Conservation (phyloP, 2,113 vertebrate species). For the Machaerirhynchus nigripectus region DNA sequence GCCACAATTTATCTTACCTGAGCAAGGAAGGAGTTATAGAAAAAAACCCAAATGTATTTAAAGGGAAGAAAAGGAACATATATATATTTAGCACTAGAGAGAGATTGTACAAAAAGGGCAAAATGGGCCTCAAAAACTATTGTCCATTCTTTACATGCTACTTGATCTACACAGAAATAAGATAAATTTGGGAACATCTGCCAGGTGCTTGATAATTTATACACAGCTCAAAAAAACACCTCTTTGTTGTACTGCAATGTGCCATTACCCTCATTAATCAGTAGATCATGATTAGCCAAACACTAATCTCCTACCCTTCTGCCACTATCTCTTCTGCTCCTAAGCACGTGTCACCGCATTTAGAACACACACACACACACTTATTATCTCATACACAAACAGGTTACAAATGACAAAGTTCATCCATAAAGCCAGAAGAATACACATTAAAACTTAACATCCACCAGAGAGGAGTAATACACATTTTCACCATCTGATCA, state of each 20-base stretch:
- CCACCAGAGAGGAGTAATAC: background rate
- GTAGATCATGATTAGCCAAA: background rate
- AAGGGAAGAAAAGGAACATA: background rate
- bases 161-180: background rate
- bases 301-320: background rate
- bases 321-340: background rate
- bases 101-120: background rate
- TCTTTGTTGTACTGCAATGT: background rate
- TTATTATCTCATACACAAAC: background rate
- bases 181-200: background rate
- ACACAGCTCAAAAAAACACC: background rate
- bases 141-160: background rate
- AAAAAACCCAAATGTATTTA: background rate
- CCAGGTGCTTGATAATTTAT: background rate
- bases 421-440: background rate
- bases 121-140: background rate
- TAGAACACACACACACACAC: background rate
- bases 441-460: background rate
- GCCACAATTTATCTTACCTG: constrained; percentile 19
- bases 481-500: background rate
- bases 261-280: background rate
- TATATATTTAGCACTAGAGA: background rate
- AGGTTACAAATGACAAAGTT: background rate
- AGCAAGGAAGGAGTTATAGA: background rate
- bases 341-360: accelerated